These are phyloP conservation scores for Zaprionus africanus DNA, from an alignment of 1,140 invertebrate species.

Conservation along the genomic window DNA sequence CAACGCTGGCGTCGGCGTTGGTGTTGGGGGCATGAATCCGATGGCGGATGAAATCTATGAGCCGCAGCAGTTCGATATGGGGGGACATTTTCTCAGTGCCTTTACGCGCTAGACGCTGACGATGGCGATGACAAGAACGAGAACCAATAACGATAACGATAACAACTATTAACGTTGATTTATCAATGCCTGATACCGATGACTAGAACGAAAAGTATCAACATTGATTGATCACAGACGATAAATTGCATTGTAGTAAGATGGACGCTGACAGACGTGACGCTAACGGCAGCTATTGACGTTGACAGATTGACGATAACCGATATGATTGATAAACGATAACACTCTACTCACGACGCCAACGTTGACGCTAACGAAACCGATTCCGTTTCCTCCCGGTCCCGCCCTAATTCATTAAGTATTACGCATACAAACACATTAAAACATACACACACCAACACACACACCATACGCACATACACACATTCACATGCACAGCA, in stretches of 20 bases:
- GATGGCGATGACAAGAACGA: constrained; percentile 2
- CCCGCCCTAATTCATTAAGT: constrained; percentile 49
- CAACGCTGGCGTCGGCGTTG: constrained; percentile 11
- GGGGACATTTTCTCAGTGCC: constrained; percentile 83
- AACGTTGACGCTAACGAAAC: constrained; percentile 11
- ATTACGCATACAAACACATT: constrained; percentile 33
- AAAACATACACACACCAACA: constrained; percentile 10
- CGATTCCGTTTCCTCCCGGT: constrained; percentile 27
- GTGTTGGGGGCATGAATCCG: neutral
- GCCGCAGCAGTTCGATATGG: constrained; percentile 79
- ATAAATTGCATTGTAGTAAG: too few species aligned
- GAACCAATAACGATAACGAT: neutral
- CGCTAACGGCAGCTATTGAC: neutral
- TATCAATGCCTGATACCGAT: too few species aligned
- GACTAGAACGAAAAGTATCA: too few species aligned
- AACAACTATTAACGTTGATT: too few species aligned
- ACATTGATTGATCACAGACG: too few species aligned
- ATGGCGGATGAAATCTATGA: constrained; percentile 69
- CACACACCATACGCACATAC: constrained; percentile 13
- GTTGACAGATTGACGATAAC: neutral
- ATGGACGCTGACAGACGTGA: too few species aligned
- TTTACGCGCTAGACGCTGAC: constrained; percentile 55
- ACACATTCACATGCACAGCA: constrained; percentile 43
- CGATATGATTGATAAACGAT: neutral
- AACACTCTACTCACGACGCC: neutral